Base-by-base conservation (phyloP, 2,113 vertebrate genomes). In the Hydropotes inermis region DNA sequence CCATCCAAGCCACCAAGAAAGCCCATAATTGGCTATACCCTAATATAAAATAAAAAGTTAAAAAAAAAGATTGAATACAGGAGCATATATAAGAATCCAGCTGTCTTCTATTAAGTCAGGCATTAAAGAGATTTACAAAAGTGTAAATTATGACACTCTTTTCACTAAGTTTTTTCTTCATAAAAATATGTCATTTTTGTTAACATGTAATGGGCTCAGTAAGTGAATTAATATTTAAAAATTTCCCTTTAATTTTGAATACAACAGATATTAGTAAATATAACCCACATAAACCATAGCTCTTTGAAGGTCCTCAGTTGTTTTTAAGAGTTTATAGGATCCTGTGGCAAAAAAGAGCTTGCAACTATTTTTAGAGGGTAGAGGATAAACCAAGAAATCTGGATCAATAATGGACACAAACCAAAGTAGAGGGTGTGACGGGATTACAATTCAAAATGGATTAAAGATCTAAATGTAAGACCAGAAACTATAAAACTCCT, bases 61-160 rank as follows among this genome's bases (percentile, higher is more conserved):
- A 1, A 25, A 74, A 70, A 67, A 74, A 74, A 39, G n/a, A 39
- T 39, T 74, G 67, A 74, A 74, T 39, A 74, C 43, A 94, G 70
- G 95, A 89, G 88, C 79, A 89, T 50, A 79, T 95, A 86, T 87
- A 96, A 84, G 45, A 94, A 87, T 95, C 70, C 93, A 98, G 70
- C 87, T 97, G 93, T 95, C 87, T 97, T 97, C 87, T 94, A 91
- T 97, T 97, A 94, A 96, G 85, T 55, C 19, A 55, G 39, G 16
- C 27, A 82, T 47, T 92, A 79, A 95, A 95, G 70, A 96, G 84
- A 61, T 78, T 93, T 89, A 27, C 43, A 83, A 78, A 97, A 92
- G 67, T 94, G 27, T 78, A 79, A 95, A 81, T 95, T 87, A 87
- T 86, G 57, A 27, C 11, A n/a, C 87, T 94, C 30, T 94, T 95